A percentile compares a stretch with the other conserved stretches of the same genome.
phyloP scores from a whole-genome alignment of 2,888 invertebrate species.

The Habrosyne pyritoides region DNA sequence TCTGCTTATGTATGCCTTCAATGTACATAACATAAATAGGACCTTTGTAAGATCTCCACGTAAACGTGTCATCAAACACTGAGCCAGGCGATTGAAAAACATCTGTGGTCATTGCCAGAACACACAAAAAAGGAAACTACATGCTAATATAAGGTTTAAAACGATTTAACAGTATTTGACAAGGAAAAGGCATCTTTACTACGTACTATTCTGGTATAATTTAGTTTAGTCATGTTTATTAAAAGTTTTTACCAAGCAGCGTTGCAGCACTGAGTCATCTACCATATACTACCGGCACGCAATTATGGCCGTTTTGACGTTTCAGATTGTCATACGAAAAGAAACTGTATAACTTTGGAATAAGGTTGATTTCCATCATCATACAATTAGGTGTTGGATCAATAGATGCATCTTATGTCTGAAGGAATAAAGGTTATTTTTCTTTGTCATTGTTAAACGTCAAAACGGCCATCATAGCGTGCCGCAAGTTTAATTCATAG shows the following conservation, averaged over 20 bases:
- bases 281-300: no score
- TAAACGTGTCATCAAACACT: neutral
- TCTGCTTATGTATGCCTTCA: neutral
- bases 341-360: no score
- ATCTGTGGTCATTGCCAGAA: neutral
- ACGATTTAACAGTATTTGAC: neutral
- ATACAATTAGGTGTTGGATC: no score
- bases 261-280: neutral
- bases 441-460: no score
- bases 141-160: neutral
- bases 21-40: neutral
- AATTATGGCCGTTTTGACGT: no score
- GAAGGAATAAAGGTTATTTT: no score
- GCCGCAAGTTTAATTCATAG: no score
- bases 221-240: neutral
- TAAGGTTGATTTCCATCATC: no score
- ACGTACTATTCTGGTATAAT: neutral
- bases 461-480: no score
- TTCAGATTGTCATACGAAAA: no score
- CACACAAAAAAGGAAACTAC: neutral
- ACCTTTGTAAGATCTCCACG: slow-evolving; percentile 1
- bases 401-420: no score
- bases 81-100: neutral
- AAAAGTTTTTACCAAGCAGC: neutral
- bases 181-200: neutral